Evolutionary conservation across 1,140 invertebrate species (phyloP).

Genomic region (Heliconius congener): DNA sequence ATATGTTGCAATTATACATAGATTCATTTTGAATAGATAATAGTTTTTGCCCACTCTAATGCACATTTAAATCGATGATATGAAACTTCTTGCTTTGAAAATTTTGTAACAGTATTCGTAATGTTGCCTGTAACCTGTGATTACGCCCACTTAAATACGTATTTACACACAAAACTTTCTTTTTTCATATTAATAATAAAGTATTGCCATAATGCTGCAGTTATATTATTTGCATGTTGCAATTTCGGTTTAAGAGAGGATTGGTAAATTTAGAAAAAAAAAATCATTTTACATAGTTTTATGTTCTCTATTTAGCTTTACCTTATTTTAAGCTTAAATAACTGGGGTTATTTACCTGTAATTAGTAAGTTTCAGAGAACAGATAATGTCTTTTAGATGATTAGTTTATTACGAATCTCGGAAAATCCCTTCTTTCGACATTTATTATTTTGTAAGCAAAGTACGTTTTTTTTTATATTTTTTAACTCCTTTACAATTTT

Average conservation of each 20-base stretch:
- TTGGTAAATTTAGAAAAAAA: background rate
- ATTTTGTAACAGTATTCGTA: slow-evolving; percentile 7
- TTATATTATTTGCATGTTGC: slow-evolving; percentile 10
- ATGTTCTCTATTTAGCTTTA: too few relatives aligned
- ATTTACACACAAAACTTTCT: background rate
- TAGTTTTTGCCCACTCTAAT: slow-evolving; percentile 15
- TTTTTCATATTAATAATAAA: slow-evolving; percentile 16
- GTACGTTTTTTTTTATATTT: too few relatives aligned
- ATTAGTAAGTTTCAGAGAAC: background rate
- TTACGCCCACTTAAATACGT: slow-evolving; percentile 14
- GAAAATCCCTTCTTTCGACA: too few relatives aligned
- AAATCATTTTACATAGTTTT: background rate
- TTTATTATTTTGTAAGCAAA: too few relatives aligned
- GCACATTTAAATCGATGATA: slow-evolving; percentile 10
- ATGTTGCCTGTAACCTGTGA: slow-evolving; percentile 10
- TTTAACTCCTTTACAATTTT: too few relatives aligned
- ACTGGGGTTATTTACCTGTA: too few relatives aligned
- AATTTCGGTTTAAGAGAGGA: background rate
- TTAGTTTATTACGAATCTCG: too few relatives aligned
- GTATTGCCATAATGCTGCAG: background rate
- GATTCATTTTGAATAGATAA: background rate
- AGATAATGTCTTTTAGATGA: background rate
- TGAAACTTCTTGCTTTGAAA: background rate
- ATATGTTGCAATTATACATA: background rate
- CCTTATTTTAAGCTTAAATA: too few relatives aligned